Conservation (phyloP, 2,797 vertebrate species). For the Avahi laniger region DNA sequence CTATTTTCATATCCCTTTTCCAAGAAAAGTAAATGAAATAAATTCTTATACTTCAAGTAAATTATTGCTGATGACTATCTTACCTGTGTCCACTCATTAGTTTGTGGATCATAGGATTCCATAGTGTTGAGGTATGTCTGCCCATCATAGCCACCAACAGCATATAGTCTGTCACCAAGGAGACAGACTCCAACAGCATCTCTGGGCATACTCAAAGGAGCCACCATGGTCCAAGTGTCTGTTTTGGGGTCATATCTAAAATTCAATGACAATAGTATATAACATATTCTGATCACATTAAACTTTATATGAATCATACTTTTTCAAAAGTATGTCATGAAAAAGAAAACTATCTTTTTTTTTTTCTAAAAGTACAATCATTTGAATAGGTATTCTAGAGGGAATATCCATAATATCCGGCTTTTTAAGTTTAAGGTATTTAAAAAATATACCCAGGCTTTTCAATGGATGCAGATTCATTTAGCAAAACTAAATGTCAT, state of each 20-base stretch:
- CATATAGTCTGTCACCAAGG: conserved; percentile 87
- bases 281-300: not conserved
- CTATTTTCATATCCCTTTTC: rapidly evolving
- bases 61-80: not conserved
- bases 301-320: not conserved
- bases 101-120: conserved; percentile 88
- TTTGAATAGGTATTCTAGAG: not conserved
- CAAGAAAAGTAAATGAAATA: not conserved
- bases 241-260: conserved; percentile 88
- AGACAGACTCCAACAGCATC: conserved; percentile 89
- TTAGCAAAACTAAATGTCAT: not conserved
- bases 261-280: conserved; percentile 37
- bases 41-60: not conserved
- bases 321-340: not conserved
- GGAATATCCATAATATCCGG: not conserved
- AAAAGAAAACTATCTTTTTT: not conserved
- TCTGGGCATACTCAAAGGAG: conserved; percentile 87
- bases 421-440: not conserved
- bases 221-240: conserved; percentile 88
- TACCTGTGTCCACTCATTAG: conserved; percentile 89
- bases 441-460: not conserved
- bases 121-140: conserved; percentile 88
- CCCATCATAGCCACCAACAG: conserved; percentile 88
- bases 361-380: not conserved
- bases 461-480: not conserved